Conservation (phyloP, 2,797 vertebrate species). For the Melanitta fusca region DNA sequence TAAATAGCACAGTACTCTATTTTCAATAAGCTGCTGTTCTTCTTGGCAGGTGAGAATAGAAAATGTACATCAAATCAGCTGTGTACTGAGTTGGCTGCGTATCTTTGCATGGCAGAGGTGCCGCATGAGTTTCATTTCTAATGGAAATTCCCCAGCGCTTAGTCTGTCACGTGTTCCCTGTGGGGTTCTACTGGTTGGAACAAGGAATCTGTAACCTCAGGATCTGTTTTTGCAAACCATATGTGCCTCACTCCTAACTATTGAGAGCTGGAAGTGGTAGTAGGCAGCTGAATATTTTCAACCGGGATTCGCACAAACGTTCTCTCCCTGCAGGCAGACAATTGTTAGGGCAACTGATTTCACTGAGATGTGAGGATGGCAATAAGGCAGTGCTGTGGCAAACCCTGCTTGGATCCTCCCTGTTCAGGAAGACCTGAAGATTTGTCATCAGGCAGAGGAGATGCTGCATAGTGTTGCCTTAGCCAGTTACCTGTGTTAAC, state of each 20-base stretch:
- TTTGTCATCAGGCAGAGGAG: accelerated
- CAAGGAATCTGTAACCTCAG: neutral
- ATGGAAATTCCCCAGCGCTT: neutral
- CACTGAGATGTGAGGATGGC: neutral
- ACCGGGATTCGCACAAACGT: neutral
- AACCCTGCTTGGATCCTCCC: neutral
- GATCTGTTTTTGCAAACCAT: neutral
- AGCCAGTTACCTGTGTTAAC: neutral
- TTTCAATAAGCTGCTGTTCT: neutral
- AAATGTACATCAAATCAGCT: neutral
- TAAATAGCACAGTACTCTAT: neutral
- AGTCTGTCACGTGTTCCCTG: neutral
- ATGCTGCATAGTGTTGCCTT: neutral
- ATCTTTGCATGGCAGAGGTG: neutral
- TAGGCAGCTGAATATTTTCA: neutral
- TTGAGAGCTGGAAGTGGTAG: neutral
- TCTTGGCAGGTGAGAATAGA: neutral
- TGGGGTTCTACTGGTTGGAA: neutral
- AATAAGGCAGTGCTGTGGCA: neutral
- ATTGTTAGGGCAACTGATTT: neutral
- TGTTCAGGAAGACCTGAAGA: neutral
- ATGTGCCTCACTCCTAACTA: neutral
- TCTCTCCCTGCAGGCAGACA: neutral
- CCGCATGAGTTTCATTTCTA: neutral
- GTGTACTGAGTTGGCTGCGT: neutral